phyloP scores from a whole-genome alignment of 2,888 invertebrate species.

The Pristionchus arcanus region DNA sequence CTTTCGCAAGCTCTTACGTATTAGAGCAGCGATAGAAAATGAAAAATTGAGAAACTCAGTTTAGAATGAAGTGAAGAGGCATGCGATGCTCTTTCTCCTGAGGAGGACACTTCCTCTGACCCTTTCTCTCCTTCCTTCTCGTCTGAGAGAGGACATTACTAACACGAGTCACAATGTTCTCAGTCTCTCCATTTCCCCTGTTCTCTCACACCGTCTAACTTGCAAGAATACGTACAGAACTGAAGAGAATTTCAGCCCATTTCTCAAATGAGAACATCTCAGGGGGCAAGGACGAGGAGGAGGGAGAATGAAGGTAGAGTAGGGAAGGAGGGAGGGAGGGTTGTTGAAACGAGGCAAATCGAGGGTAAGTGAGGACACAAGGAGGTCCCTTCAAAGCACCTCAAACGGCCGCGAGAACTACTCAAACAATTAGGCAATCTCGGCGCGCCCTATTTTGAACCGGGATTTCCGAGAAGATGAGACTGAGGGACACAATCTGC shows the following conservation, averaged over 20 bases:
- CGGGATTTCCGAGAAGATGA: neutral
- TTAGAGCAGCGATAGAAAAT: neutral
- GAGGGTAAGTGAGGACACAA: conserved; percentile 8
- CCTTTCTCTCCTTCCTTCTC: neutral
- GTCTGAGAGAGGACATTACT: conserved; percentile 1
- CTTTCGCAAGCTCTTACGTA: neutral
- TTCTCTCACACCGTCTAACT: neutral
- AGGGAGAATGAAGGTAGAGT: neutral
- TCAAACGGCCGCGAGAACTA: neutral
- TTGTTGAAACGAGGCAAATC: conserved; percentile 22
- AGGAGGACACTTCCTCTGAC: conserved; percentile 35
- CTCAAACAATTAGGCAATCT: neutral
- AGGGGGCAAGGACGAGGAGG: neutral
- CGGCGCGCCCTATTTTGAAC: neutral
- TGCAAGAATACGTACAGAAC: neutral
- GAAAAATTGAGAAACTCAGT: neutral
- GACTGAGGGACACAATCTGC: neutral
- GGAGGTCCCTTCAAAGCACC: neutral
- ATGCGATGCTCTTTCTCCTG: conserved; percentile 5
- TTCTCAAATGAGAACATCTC: conserved; percentile 33
- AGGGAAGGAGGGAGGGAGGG: neutral
- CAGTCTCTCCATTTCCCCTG: neutral
- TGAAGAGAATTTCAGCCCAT: neutral
- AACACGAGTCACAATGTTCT: conserved; percentile 1
- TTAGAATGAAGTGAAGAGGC: neutral